A percentile compares a stretch with the other conserved stretches of the same genome.
Evolutionary conservation across 2,113 vertebrate genomes (phyloP).

Genomic region (Campylorhamphus procurvoides): DNA sequence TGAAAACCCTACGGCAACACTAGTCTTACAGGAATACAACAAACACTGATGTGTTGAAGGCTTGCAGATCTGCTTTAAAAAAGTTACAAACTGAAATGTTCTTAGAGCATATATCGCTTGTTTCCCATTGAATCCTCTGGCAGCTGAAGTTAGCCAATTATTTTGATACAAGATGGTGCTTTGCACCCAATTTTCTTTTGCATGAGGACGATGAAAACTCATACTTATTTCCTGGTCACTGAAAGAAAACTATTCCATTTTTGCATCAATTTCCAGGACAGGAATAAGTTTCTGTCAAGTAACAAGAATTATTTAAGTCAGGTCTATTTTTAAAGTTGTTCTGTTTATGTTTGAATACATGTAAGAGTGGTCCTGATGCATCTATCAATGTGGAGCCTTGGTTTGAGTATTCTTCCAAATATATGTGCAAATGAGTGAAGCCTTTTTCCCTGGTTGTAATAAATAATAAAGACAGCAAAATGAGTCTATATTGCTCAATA

Average conservation of each 20-base stretch:
- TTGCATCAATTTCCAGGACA: background rate
- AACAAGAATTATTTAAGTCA: background rate
- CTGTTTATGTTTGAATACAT: background rate
- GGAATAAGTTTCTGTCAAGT: background rate
- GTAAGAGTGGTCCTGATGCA: background rate
- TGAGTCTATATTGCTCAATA: background rate
- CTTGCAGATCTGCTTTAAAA: background rate
- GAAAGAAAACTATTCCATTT: background rate
- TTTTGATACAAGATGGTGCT: background rate
- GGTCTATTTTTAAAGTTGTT: background rate
- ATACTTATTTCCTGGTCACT: background rate
- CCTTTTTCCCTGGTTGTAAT: rapidly evolving
- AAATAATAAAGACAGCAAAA: background rate
- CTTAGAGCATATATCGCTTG: background rate
- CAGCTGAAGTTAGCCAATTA: background rate
- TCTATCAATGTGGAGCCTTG: background rate
- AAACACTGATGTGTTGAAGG: background rate
- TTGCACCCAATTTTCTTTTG: background rate
- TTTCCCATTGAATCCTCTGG: background rate
- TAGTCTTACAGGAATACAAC: background rate
- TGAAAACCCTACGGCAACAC: no score
- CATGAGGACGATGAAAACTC: background rate
- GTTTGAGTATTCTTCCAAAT: background rate
- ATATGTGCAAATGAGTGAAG: background rate
- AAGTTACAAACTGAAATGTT: background rate